Percentiles rank a stretch among this genome's conserved stretches.
Evolutionary conservation across 2,113 vertebrate genomes (phyloP).

Genomic region (Odocoileus virginianus): DNA sequence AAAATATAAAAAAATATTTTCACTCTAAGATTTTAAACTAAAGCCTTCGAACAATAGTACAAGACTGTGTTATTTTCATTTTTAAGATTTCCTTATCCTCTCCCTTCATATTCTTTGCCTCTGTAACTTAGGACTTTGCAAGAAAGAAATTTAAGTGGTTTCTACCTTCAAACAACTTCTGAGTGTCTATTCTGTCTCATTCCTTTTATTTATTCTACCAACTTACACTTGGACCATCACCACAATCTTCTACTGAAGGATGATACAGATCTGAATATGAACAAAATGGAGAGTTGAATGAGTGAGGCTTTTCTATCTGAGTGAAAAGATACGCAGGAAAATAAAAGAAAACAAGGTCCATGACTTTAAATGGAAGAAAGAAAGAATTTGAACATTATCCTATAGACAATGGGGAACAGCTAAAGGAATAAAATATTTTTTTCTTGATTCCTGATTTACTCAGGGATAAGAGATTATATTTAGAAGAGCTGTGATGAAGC

Average conservation of each 20-base stretch:
- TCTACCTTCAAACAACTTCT: neutral
- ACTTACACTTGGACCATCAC: neutral
- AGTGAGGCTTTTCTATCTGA: neutral
- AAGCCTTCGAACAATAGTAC: neutral
- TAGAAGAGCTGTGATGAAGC: neutral
- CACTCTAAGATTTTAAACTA: neutral
- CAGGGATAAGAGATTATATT: neutral
- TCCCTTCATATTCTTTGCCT: neutral
- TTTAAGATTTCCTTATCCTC: neutral
- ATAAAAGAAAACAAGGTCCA: neutral
- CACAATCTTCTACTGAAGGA: neutral
- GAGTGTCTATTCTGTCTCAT: neutral
- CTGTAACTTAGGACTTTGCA: neutral
- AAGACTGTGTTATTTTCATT: neutral
- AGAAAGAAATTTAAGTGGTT: neutral
- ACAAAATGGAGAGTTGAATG: neutral
- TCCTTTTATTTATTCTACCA: neutral
- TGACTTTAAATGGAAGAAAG: neutral
- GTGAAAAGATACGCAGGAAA: neutral
- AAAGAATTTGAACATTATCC: neutral
- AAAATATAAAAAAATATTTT: neutral
- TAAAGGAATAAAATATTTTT: neutral
- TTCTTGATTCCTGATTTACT: neutral
- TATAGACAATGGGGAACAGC: neutral
- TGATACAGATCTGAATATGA: neutral